Evolutionary conservation across 1,140 invertebrate genomes (phyloP), one percentile per base, ranked within the genome.

Genomic region (Harlomillsia oculata): DNA sequence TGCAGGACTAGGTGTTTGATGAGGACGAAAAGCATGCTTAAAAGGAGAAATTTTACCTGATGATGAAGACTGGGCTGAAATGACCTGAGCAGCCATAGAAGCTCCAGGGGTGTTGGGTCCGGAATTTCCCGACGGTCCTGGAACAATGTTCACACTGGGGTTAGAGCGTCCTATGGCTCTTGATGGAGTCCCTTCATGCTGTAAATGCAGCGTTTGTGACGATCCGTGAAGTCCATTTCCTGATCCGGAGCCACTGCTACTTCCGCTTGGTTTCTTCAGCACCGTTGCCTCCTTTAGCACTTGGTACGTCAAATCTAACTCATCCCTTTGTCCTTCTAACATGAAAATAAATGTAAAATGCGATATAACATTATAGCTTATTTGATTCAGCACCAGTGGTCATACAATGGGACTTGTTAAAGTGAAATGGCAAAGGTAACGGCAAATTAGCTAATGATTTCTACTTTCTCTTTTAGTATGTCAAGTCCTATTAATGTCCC

Each of bases 241-340:
- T 34, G 50, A 54, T 11, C 60, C 60, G 50, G 23, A 36, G 25
- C 51, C 52, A 49, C 51, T 53, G 25, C 57, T 52, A 44, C 52
- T 56, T 21, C 63, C 56, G 23, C 56, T 49, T 63, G 73, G 77
- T 71, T 75, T 77, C 68, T 66, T 72, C 71, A 91, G 83, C 78
- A 90, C 87, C 67, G 85, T 85, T 67, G 87, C 88, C 74, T 89
- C 85, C 78, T 91, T 91, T 76, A 93, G 79, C 70, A 91, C 86
- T 78, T 89, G 87, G 77, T 92, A 92, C 70, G 87, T 88, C 74
- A 84, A 82, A 78, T 92, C 88, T 76, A 89, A 82, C 77, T 87
- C 84, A 52, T 70, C 69, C 3, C 5, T 26, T 28, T 48, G 29
- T 29, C 53, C 36, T 30, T 18, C 25, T 34, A 36, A 48, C 41